Percentiles rank a stretch among this genome's conserved stretches.
Conservation (phyloP, 2,888 invertebrate genomes). For the Eudasyphora cyanicolor region DNA sequence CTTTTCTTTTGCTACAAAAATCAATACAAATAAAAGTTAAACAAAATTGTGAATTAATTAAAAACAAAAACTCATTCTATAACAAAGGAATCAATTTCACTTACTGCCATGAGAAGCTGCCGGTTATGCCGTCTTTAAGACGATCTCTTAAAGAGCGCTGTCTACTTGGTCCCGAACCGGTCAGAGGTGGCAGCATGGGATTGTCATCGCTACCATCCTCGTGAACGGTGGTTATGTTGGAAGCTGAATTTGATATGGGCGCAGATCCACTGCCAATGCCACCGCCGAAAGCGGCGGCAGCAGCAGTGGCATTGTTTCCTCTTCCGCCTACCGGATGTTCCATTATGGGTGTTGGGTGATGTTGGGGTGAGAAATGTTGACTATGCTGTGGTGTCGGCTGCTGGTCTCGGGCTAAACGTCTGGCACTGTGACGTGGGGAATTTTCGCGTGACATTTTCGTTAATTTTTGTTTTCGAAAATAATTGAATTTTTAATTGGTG, state of each 20-base stretch:
- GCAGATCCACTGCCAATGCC: conserved; percentile 52
- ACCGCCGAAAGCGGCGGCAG: conserved; percentile 49
- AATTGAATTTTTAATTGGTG: background rate
- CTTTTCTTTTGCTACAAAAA: conserved; percentile 6
- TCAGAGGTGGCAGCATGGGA: conserved; percentile 76
- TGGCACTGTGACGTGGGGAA: conserved; percentile 78
- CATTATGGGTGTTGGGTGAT: conserved; percentile 74
- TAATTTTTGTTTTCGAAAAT: background rate
- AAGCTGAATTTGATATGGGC: conserved; percentile 75
- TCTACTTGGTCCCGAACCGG: conserved; percentile 83
- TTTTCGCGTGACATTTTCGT: conserved; percentile 78
- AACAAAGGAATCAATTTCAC: conserved; percentile 71
- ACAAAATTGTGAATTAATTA: conserved; percentile 16
- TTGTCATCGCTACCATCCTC: conserved; percentile 75
- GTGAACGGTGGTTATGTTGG: conserved; percentile 75
- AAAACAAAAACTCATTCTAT: conserved; percentile 27
- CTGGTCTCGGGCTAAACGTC: conserved; percentile 68
- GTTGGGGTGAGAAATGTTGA: conserved; percentile 68
- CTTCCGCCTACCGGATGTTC: conserved; percentile 70
- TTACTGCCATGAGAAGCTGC: conserved; percentile 91
- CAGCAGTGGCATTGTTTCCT: conserved; percentile 48
- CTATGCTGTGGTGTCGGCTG: conserved; percentile 50
- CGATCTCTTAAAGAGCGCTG: conserved; percentile 90
- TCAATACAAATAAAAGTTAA: conserved; percentile 33
- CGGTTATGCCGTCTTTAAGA: conserved; percentile 88